Percentiles rank a stretch among this genome's conserved stretches.
Evolutionary conservation across 2,888 invertebrate genomes (phyloP).

Genomic region (Pristionchus mayeri): DNA sequence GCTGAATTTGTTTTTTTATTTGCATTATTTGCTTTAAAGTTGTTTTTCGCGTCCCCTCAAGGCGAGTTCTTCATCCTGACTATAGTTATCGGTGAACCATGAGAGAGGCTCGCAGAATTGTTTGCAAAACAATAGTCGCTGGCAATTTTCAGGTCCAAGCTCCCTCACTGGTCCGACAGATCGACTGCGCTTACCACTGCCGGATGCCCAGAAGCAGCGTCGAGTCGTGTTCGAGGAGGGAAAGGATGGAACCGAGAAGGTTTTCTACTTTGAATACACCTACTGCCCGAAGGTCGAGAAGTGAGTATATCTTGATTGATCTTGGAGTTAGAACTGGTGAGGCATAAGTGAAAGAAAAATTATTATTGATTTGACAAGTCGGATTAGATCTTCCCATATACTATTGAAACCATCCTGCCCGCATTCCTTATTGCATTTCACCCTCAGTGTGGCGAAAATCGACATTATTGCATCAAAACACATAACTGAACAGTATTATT

Average conservation of each 20-base stretch:
- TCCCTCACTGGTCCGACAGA: slow-evolving; percentile 86
- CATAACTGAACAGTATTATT: too few species aligned
- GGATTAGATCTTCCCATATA: neutral
- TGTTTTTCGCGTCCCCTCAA: too few species aligned
- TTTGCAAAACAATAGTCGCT: too few species aligned
- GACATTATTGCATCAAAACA: too few species aligned
- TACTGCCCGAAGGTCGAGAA: slow-evolving; percentile 50
- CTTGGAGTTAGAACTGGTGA: neutral
- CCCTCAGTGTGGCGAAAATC: too few species aligned
- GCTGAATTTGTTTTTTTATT: neutral
- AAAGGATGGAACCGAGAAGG: neutral
- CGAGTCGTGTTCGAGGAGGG: slow-evolving; percentile 87
- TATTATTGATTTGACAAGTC: neutral
- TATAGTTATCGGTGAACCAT: neutral
- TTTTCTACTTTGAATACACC: slow-evolving; percentile 44
- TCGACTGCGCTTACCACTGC: slow-evolving; percentile 95
- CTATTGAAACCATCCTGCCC: too few species aligned
- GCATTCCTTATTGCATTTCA: neutral
- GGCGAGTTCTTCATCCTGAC: neutral
- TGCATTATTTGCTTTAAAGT: neutral
- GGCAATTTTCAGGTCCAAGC: slow-evolving; percentile 87
- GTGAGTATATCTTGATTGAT: slow-evolving; percentile 23
- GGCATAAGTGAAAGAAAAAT: too few species aligned
- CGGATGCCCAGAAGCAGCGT: slow-evolving; percentile 89
- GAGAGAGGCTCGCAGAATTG: too few species aligned